Evolutionary conservation across 1,140 invertebrate genomes (phyloP), one percentile per base, ranked within the genome.

Genomic region (Chelonus insularis): DNA sequence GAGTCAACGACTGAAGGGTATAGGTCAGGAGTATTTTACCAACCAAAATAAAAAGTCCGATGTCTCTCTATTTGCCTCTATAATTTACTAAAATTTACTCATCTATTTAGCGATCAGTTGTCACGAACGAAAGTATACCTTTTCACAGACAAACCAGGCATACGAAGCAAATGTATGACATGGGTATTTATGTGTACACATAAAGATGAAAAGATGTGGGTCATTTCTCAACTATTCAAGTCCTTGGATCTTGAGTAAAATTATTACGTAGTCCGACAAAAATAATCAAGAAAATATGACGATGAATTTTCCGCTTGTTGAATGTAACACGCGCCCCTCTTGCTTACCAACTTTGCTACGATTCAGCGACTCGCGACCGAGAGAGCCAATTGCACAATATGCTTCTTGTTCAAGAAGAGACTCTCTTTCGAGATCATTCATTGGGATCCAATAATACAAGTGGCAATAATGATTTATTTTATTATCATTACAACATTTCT

Each of bases 241-340:
- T 18, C 14, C 12, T 16, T 18, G 41, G 41, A 43, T 16, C 41
- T 43, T 43, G 41, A 18, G 3, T 18, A 16, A 14, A 8, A 43
- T 18, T n/a, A 18, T 20, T 51, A 41, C n/a, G 37, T 18, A 34
- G 23, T 20, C 34, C 9, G 43, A 45, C 23, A 14, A 32, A 58
- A 39, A 50, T 25, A 48, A 54, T 43, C 34, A 62, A 60, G 50
- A 68, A 68, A 69, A 61, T 65, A 63, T 37, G 37, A 65, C 47
- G 54, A 68, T 60, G 67, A 69, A 69, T 74, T 74, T 74, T 74
- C 71, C 71, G 71, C 72, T 74, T 59, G 72, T 73, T 74, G 70
- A 73, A 72, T 69, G 70, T 72, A 73, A 71, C 66, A 73, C 70
- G 63, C 72, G 65, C 62, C 63, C 62, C n/a, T 14, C 25, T 58